phyloP scores from a whole-genome alignment of 2,888 invertebrate genomes.

The Drosophila macrospina region DNA sequence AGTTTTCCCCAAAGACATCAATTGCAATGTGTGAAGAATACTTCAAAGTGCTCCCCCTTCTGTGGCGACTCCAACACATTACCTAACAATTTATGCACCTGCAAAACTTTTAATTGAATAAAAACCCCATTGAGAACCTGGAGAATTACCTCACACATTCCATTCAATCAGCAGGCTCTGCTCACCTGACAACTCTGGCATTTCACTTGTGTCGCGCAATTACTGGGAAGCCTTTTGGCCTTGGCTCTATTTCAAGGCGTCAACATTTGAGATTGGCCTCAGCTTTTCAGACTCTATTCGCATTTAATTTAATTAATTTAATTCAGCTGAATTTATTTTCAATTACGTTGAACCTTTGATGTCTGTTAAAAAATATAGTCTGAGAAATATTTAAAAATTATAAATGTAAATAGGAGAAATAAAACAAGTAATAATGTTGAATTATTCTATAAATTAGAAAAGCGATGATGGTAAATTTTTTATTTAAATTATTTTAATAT shows the following conservation, averaged over 20 bases:
- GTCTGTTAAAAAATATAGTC: too few species aligned
- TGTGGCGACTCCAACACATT: slow-evolving; percentile 26
- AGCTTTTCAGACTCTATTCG: neutral
- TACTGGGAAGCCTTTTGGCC: slow-evolving; percentile 45
- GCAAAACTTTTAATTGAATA: slow-evolving; percentile 84
- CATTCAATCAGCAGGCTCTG: slow-evolving; percentile 47
- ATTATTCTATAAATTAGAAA: too few species aligned
- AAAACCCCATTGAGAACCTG: slow-evolving; percentile 58
- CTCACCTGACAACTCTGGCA: slow-evolving; percentile 13
- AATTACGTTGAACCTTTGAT: too few species aligned
- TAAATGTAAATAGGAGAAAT: too few species aligned
- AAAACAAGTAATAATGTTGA: too few species aligned
- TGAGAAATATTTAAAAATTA: too few species aligned
- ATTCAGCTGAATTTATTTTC: neutral
- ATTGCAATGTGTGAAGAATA: slow-evolving; percentile 31
- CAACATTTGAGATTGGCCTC: slow-evolving; percentile 47
- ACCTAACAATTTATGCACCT: slow-evolving; percentile 68
- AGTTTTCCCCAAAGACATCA: slow-evolving; percentile 28
- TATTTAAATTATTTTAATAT: neutral
- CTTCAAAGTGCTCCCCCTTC: slow-evolving; percentile 43
- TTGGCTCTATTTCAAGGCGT: neutral
- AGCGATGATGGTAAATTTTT: too few species aligned
- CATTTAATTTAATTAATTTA: slow-evolving; percentile 8
- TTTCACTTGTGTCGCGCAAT: slow-evolving; percentile 63
- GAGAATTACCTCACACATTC: slow-evolving; percentile 45